Evolutionary conservation across 1,140 invertebrate species (phyloP).

Genomic region (Hyles vespertilio): DNA sequence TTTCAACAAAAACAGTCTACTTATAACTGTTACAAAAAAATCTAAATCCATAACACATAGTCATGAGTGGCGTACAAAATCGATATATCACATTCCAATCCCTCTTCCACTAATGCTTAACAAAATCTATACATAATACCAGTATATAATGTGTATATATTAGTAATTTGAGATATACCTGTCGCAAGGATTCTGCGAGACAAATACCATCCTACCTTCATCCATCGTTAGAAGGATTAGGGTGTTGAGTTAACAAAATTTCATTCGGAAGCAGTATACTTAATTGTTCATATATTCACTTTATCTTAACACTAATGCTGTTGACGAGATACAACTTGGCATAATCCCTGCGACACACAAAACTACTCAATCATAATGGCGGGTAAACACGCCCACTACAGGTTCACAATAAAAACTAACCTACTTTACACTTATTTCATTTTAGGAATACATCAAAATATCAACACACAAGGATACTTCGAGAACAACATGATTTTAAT

Average conservation of each 20-base stretch:
- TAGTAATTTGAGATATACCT: conserved; percentile 44
- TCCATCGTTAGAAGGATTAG: too few species aligned
- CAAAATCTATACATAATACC: conserved; percentile 36
- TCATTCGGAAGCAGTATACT: too few species aligned
- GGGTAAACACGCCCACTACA: conserved; percentile 20
- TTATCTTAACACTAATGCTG: too few species aligned
- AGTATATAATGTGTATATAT: conserved; percentile 34
- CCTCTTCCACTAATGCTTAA: conserved; percentile 38
- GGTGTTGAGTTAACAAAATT: too few species aligned
- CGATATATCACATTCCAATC: conserved; percentile 56
- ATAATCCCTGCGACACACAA: conserved; percentile 16
- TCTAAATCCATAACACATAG: conserved; percentile 5
- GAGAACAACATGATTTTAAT: conserved; percentile 26
- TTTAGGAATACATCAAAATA: conserved; percentile 57
- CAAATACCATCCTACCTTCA: too few species aligned
- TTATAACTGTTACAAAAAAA: conserved; percentile 16
- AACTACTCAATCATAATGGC: conserved; percentile 19
- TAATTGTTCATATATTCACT: too few species aligned
- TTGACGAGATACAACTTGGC: too few species aligned
- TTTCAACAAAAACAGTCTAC: conserved; percentile 13
- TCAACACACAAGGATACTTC: conserved; percentile 42
- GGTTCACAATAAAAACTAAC: conserved; percentile 28
- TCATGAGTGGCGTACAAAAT: conserved; percentile 37
- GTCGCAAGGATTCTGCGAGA: conserved; percentile 10
- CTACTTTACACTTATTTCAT: conserved; percentile 54